phyloP scores from a whole-genome alignment of 2,113 vertebrate genomes.

The Stictonetta naevosa region DNA sequence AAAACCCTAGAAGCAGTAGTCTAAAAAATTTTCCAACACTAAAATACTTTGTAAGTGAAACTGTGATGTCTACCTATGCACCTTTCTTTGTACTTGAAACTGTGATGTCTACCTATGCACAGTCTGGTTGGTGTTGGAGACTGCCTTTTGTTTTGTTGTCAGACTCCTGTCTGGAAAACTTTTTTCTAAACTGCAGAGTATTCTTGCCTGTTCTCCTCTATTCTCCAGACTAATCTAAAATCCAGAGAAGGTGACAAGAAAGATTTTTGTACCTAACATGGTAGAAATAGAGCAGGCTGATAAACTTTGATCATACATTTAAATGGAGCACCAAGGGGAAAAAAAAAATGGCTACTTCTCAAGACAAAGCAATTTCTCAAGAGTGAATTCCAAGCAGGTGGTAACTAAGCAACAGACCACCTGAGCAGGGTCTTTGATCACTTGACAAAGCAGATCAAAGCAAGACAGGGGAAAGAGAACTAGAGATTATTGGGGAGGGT shows the following conservation, averaged over 20 bases:
- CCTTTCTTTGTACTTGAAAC: neutral
- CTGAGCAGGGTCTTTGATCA: constrained; percentile 61
- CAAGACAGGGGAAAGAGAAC: constrained; percentile 23
- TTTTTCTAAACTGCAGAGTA: neutral
- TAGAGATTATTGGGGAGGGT: neutral
- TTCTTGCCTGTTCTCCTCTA: neutral
- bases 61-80: neutral
- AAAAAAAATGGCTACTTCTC: constrained; percentile 59
- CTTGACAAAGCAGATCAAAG: constrained; percentile 71
- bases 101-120: neutral
- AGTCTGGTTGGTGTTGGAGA: neutral
- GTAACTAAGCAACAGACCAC: constrained; percentile 73
- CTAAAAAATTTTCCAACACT: neutral
- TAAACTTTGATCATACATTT: constrained; percentile 70
- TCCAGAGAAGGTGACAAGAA: constrained; percentile 29
- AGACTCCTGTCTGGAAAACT: neutral
- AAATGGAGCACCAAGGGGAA: constrained; percentile 62
- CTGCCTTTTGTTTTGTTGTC: neutral
- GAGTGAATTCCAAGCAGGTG: constrained; percentile 63
- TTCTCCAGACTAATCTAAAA: constrained; percentile 32
- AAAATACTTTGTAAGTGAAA: neutral
- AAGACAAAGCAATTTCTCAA: constrained; percentile 71
- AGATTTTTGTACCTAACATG: constrained; percentile 46
- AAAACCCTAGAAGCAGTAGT: neutral
- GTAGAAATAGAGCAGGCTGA: constrained; percentile 49